A percentile compares a stretch with the other conserved stretches of the same genome.
Evolutionary conservation across 1,140 invertebrate genomes (phyloP).

Genomic region (Pygmarrhopalites habei): DNA sequence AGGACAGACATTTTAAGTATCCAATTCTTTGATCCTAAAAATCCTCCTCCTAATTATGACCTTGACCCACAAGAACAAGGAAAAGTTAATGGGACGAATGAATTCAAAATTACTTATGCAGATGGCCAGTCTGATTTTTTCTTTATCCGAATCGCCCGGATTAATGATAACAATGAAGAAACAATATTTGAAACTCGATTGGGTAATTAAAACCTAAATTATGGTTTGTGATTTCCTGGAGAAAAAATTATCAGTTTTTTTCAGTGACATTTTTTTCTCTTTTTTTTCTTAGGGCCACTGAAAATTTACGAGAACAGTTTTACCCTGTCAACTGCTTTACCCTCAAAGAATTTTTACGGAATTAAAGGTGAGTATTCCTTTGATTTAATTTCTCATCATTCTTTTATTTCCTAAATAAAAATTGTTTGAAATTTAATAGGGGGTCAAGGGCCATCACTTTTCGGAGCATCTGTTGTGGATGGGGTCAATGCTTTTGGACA

Average conservation of each 20-base stretch:
- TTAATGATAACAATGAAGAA: not conserved
- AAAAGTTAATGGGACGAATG: too few relatives aligned
- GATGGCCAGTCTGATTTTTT: too few relatives aligned
- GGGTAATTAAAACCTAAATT: too few relatives aligned
- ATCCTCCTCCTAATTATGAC: too few relatives aligned
- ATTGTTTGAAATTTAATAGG: conserved; percentile 8
- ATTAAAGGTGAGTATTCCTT: conserved; percentile 18
- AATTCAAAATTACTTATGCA: too few relatives aligned
- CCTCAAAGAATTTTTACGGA: conserved; percentile 29
- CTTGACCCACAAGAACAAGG: too few relatives aligned
- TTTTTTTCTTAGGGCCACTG: too few relatives aligned
- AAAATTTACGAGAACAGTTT: conserved; percentile 5
- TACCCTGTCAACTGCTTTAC: conserved; percentile 21
- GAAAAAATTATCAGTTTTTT: too few relatives aligned
- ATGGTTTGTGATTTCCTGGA: too few relatives aligned
- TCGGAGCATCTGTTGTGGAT: conserved; percentile 7
- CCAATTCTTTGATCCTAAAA: too few relatives aligned
- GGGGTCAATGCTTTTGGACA: conserved; percentile 24
- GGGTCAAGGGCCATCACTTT: conserved; percentile 12
- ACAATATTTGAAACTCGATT: conserved; percentile 34
- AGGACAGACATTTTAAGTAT: too few relatives aligned
- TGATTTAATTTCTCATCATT: not conserved
- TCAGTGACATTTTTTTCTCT: too few relatives aligned
- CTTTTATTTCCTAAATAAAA: not conserved
- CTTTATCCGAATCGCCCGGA: not conserved